Evolutionary conservation across 2,888 invertebrate genomes (phyloP).

Genomic region (Apocheima hispidaria): DNA sequence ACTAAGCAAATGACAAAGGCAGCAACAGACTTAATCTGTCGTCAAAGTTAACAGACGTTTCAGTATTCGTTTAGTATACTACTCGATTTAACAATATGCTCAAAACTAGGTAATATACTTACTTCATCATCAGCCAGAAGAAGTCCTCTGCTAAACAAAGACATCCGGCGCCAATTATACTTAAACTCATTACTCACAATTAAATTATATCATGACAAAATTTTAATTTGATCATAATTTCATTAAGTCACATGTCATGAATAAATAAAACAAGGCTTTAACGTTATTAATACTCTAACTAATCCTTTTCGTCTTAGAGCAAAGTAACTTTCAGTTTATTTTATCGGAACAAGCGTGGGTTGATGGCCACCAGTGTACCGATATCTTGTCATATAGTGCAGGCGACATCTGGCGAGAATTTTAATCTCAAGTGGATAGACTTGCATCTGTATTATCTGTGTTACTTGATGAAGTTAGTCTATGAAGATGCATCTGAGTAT

Average conservation of each 20-base stretch:
- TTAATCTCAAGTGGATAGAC: slow-evolving; percentile 59
- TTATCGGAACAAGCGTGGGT: slow-evolving; percentile 40
- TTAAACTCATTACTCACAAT: slow-evolving; percentile 42
- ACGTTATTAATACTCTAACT: neutral
- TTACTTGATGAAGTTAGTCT: neutral
- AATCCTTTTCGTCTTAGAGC: neutral
- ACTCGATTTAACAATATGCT: too few relatives aligned
- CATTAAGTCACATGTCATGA: slow-evolving; percentile 52
- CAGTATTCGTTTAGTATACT: too few relatives aligned
- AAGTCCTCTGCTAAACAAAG: too few relatives aligned
- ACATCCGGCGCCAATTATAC: too few relatives aligned
- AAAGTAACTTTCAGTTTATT: neutral
- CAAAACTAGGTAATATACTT: slow-evolving; percentile 37
- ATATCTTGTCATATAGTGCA: slow-evolving; percentile 69
- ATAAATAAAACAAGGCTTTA: slow-evolving; percentile 35
- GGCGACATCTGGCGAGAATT: slow-evolving; percentile 70
- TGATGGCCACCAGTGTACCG: slow-evolving; percentile 63
- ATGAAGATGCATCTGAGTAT: neutral
- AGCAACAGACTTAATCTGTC: too few relatives aligned
- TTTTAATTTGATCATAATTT: slow-evolving; percentile 56
- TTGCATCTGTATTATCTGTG: too few relatives aligned
- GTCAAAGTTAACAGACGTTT: too few relatives aligned
- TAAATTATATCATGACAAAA: slow-evolving; percentile 35
- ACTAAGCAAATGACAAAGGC: too few relatives aligned
- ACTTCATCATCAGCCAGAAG: too few relatives aligned